phyloP scores from a whole-genome alignment of 2,888 invertebrate genomes.

The Spisula solida region DNA sequence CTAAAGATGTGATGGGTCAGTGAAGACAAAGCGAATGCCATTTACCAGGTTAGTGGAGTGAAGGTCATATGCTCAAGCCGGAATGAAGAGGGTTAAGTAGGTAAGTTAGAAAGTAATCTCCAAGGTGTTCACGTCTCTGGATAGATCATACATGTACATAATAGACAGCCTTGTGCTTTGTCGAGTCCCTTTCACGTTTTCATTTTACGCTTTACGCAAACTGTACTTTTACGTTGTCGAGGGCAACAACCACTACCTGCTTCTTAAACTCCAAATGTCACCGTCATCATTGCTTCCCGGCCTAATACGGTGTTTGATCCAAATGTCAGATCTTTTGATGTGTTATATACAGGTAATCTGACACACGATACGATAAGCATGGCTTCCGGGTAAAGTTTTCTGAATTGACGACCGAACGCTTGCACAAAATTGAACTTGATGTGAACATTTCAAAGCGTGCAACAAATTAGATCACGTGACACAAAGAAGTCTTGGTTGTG shows the following conservation, averaged over 20 bases:
- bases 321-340: background rate
- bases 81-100: too few species aligned
- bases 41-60: too few species aligned
- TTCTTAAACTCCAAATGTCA: background rate
- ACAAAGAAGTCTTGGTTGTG: background rate
- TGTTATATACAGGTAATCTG: slow-evolving; percentile 6
- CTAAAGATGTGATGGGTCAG: background rate
- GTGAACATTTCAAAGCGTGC: slow-evolving; percentile 11
- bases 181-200: too few species aligned
- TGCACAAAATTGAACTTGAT: too few species aligned
- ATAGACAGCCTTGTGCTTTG: too few species aligned
- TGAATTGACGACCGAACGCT: background rate
- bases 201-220: background rate
- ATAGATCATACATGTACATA: too few species aligned
- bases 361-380: background rate
- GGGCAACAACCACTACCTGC: background rate
- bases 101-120: too few species aligned
- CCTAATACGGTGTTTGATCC: background rate
- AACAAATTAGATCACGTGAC: slow-evolving; percentile 18
- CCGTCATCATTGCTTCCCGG: background rate
- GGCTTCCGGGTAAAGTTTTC: background rate
- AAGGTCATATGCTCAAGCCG: too few species aligned
- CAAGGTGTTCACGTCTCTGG: too few species aligned
- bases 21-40: too few species aligned
- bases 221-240: background rate